A percentile compares a stretch with the other conserved stretches of the same genome.
phyloP scores from a whole-genome alignment of 2,113 vertebrate species.

The Chaetodon trifascialis region DNA sequence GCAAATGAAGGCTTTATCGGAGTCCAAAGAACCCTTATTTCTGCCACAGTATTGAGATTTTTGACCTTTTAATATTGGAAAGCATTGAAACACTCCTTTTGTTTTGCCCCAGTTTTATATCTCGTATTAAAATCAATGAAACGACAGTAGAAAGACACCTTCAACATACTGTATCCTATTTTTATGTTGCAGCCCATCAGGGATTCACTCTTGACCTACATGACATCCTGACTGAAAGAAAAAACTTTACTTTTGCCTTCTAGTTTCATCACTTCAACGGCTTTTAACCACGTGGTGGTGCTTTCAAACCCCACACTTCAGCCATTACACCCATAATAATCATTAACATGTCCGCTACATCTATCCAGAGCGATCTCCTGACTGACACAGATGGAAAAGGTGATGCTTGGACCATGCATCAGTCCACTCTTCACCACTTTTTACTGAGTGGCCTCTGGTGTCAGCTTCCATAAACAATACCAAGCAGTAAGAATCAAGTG shows the following conservation, averaged over 20 bases:
- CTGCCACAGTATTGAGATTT: not conserved
- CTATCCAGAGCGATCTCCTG: not conserved
- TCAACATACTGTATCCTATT: not conserved
- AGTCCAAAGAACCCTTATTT: not conserved
- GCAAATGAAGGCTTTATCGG: not conserved
- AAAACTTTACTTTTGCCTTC: no score
- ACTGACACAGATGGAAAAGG: slow-evolving; percentile 18
- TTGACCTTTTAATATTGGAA: not conserved
- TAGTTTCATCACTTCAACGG: no score
- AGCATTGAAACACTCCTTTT: no score
- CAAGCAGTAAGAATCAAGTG: slow-evolving; percentile 43
- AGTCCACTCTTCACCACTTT: slow-evolving; percentile 36
- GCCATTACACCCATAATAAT: not conserved
- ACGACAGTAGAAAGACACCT: not conserved
- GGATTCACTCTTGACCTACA: not conserved
- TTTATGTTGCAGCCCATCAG: not conserved
- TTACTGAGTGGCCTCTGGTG: slow-evolving; percentile 37
- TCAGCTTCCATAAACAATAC: slow-evolving; percentile 72
- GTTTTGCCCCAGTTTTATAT: not conserved
- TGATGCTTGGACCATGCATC: slow-evolving; percentile 23
- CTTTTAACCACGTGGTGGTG: not conserved
- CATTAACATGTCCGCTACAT: not conserved
- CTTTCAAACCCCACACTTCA: not conserved
- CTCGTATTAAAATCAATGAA: no score
- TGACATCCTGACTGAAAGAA: not conserved